Conservation (phyloP, 92 coral and sea anemone genomes). For the Heliopora coerulea region DNA sequence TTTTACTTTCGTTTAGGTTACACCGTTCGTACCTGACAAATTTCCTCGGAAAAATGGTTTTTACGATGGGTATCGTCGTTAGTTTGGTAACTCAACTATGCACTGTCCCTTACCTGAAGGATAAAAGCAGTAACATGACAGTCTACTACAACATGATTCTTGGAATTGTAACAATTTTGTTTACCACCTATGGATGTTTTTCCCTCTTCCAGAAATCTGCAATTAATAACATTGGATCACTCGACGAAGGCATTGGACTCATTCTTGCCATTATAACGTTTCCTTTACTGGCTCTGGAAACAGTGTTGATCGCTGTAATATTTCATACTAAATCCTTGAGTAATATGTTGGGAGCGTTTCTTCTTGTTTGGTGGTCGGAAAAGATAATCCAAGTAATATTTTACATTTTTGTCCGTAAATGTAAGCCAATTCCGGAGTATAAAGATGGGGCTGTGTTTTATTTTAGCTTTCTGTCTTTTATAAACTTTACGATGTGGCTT, state of each 20-base stretch:
- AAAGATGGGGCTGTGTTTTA: conserved; percentile 56
- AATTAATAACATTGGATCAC: conserved; percentile 25
- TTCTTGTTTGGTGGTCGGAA: conserved; percentile 12
- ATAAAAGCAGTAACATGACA: conserved; percentile 1
- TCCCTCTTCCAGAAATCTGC: conserved; percentile 15
- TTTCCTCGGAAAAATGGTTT: conserved; percentile 27
- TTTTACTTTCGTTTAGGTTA: conserved; percentile 7
- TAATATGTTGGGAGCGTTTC: conserved; percentile 1
- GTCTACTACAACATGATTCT: conserved; percentile 19
- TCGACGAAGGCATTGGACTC: conserved; percentile 30
- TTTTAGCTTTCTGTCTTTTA: conserved; percentile 63
- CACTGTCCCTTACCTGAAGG: background rate
- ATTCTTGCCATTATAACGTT: conserved; percentile 6
- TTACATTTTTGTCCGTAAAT: conserved; percentile 51
- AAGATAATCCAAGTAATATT: conserved; percentile 57
- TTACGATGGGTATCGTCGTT: conserved; percentile 1
- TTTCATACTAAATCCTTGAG: background rate
- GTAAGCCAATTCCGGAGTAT: conserved; percentile 26
- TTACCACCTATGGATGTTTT: background rate
- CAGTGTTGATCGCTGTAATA: background rate
- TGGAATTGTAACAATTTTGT: conserved; percentile 1
- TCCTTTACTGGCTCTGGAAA: conserved; percentile 7
- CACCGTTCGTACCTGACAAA: conserved; percentile 9
- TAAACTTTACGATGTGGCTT: conserved; percentile 68
- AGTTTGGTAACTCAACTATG: conserved; percentile 4